Percentiles rank a stretch among this genome's conserved stretches.
These are phyloP conservation scores for Drosophila grimshawi DNA, from an alignment of 1,140 invertebrate species.

Conservation along the genomic window DNA sequence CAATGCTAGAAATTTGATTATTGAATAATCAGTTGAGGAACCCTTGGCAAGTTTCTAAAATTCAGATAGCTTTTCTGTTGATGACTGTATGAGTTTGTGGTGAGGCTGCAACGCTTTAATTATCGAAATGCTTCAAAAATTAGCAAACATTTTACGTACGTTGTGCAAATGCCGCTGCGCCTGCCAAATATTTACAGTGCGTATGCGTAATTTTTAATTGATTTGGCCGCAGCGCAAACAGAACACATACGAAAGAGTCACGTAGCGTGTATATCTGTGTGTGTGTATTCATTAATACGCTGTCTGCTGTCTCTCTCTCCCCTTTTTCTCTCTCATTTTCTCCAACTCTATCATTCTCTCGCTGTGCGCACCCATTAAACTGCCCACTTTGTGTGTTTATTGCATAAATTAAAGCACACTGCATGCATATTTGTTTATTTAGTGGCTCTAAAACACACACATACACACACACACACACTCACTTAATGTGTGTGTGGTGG, in stretches of 20 bases:
- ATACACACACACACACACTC: slow-evolving; percentile 1
- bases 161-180: slow-evolving; percentile 58
- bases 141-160: slow-evolving; percentile 43
- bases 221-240: slow-evolving; percentile 74
- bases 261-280: slow-evolving; percentile 25
- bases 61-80: too few relatives aligned
- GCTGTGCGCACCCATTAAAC: slow-evolving; percentile 40
- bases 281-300: not conserved
- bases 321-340: too few relatives aligned
- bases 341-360: slow-evolving; percentile 14
- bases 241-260: slow-evolving; percentile 46
- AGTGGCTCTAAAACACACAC: slow-evolving; percentile 17
- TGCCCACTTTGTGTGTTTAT: slow-evolving; percentile 55
- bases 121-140: slow-evolving; percentile 48
- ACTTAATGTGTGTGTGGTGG: slow-evolving; percentile 11
- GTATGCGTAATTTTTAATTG: slow-evolving; percentile 82
- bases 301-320: too few relatives aligned
- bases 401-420: slow-evolving; percentile 73
- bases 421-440: slow-evolving; percentile 59
- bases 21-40: too few relatives aligned
- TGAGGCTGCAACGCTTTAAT: slow-evolving; percentile 36
- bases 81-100: too few relatives aligned
- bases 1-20: too few relatives aligned
- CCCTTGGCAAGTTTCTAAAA: too few relatives aligned
- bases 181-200: slow-evolving; percentile 73